A percentile compares a stretch with the other conserved stretches of the same genome.
Evolutionary conservation across 2,797 vertebrate species (phyloP).

Genomic region (Eospalax fontanierii): DNA sequence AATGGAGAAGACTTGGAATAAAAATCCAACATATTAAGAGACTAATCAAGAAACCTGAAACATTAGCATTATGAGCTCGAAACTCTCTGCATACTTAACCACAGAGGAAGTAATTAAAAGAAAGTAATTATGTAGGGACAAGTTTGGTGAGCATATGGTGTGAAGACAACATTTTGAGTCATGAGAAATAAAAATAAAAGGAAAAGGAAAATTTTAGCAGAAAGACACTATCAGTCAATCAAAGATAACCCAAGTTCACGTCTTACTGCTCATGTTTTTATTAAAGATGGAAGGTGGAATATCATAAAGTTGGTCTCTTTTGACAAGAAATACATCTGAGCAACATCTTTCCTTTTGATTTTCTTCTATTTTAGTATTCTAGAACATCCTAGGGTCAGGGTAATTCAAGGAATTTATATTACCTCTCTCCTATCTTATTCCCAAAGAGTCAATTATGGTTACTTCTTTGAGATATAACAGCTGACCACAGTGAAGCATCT

Average conservation of each 20-base stretch:
- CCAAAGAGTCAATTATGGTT: not conserved
- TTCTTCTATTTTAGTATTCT: not conserved
- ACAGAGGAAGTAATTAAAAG: not conserved
- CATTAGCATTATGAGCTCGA: not conserved
- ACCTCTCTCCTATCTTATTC: not conserved
- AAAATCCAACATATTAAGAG: not conserved
- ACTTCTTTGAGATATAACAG: not conserved
- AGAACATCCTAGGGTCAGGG: not conserved
- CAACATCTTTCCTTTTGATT: not conserved
- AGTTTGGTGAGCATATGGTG: not conserved
- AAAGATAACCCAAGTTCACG: not conserved
- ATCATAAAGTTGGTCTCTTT: not conserved
- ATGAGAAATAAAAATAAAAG: not conserved
- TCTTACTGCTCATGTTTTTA: not conserved
- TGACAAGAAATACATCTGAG: not conserved
- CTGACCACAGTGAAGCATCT: not conserved
- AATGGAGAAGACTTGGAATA: not conserved
- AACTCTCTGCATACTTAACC: not conserved
- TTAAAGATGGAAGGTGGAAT: not conserved
- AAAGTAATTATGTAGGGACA: not conserved
- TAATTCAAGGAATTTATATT: not conserved
- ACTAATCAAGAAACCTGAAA: not conserved
- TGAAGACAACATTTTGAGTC: not conserved
- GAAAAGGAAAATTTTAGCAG: not conserved
- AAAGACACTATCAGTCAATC: not conserved